Evolutionary conservation across 2,888 invertebrate genomes (phyloP).

Genomic region (Noctua pronuba): DNA sequence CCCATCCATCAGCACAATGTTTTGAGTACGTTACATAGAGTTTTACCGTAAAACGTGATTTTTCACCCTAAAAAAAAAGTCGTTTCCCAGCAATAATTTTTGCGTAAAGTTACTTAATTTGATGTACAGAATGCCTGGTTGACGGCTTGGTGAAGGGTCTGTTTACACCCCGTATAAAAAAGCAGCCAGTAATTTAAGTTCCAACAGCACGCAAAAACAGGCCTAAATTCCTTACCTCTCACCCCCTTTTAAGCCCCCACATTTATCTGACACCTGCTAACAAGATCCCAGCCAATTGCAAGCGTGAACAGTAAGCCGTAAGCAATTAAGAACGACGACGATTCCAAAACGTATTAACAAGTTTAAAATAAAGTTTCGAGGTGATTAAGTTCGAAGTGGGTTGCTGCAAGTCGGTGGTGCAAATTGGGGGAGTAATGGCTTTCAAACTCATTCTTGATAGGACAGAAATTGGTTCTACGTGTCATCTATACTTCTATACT

Average conservation of each 20-base stretch:
- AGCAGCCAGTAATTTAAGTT: neutral
- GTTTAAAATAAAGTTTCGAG: constrained; percentile 39
- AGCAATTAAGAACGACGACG: constrained; percentile 31
- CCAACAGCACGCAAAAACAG: neutral
- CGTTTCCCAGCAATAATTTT: too few species aligned
- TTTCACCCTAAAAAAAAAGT: too few species aligned
- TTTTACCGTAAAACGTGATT: too few species aligned
- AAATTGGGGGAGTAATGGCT: constrained; percentile 39
- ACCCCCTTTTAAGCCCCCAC: neutral
- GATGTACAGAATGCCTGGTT: too few species aligned
- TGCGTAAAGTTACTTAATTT: too few species aligned
- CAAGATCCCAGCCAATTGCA: constrained; percentile 27
- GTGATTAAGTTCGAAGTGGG: constrained; percentile 35
- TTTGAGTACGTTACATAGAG: too few species aligned
- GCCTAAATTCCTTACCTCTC: neutral
- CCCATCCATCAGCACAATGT: too few species aligned
- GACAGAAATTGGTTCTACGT: constrained; percentile 13
- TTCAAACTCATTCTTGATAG: constrained; percentile 1
- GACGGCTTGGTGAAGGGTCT: too few species aligned
- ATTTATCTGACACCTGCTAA: neutral
- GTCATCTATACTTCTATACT: too few species aligned
- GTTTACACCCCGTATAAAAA: too few species aligned
- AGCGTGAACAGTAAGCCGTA: constrained; percentile 26
- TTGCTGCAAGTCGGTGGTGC: constrained; percentile 11
- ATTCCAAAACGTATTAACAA: constrained; percentile 15